Evolutionary conservation across 2,888 invertebrate species (phyloP).

Genomic region (Dasypolia templi): DNA sequence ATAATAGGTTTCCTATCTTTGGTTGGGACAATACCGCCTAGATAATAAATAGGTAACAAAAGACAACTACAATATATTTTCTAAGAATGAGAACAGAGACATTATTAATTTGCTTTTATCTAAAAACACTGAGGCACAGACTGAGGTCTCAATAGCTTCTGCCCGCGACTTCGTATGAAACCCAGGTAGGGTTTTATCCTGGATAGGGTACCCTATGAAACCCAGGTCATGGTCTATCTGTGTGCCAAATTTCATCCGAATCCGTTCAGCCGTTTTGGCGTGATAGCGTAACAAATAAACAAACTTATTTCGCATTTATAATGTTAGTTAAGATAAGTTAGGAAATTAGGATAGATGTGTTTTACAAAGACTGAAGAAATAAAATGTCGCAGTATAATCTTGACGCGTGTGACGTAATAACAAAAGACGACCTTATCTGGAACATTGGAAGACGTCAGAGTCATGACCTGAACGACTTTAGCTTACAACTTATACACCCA

Average conservation of each 20-base stretch:
- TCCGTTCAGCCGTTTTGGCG: too few species aligned
- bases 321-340: too few species aligned
- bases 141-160: not conserved
- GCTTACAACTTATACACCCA: slow-evolving; percentile 62
- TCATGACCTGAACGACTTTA: slow-evolving; percentile 52
- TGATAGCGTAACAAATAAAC: too few species aligned
- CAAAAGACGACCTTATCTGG: slow-evolving; percentile 45
- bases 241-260: too few species aligned
- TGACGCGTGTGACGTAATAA: slow-evolving; percentile 34
- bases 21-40: slow-evolving; percentile 2
- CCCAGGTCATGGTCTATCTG: too few species aligned
- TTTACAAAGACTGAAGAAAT: not conserved
- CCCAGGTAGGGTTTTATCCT: too few species aligned
- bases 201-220: too few species aligned
- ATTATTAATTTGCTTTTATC: slow-evolving; percentile 3
- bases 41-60: slow-evolving; percentile 32
- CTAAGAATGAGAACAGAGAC: not conserved
- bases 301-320: too few species aligned
- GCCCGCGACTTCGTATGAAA: not conserved
- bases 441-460: slow-evolving; percentile 39
- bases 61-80: slow-evolving; percentile 15
- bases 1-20: slow-evolving; percentile 11
- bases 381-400: slow-evolving; percentile 27
- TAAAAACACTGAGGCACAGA: not conserved
- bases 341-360: not conserved